Conservation (phyloP, 2,113 vertebrate genomes). For the Elephantulus edwardii region DNA sequence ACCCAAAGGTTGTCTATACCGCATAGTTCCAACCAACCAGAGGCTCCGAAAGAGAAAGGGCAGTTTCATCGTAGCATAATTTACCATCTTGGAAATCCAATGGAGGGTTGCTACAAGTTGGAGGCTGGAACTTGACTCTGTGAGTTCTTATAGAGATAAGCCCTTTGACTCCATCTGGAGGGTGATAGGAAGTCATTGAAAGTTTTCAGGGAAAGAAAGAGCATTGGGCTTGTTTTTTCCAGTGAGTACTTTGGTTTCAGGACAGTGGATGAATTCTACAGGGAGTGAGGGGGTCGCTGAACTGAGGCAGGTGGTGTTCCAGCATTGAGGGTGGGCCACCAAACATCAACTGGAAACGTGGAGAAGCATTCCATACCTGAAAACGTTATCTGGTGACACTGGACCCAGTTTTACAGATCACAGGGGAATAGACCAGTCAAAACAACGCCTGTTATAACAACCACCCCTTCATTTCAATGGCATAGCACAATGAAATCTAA, state of each 20-base stretch:
- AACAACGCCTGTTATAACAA: neutral
- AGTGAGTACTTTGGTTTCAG: neutral
- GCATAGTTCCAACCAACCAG: too few species aligned
- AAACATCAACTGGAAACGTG: neutral
- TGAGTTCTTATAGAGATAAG: too few species aligned
- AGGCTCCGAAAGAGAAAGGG: too few species aligned
- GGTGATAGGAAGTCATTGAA: neutral
- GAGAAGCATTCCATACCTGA: neutral
- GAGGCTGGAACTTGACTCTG: too few species aligned
- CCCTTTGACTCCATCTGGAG: neutral
- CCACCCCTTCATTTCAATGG: neutral
- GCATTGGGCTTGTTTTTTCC: neutral
- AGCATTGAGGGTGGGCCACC: neutral
- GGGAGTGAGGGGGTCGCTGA: neutral
- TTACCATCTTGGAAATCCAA: too few species aligned
- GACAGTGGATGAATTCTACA: neutral
- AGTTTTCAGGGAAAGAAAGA: neutral
- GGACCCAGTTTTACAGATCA: neutral
- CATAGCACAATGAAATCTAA: neutral
- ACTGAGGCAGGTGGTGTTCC: neutral
- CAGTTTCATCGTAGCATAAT: too few species aligned
- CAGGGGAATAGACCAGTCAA: neutral
- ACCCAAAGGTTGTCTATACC: too few species aligned
- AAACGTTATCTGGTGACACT: neutral
- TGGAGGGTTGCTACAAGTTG: too few species aligned